These are phyloP conservation scores for Lophius americanus DNA, from an alignment of 2,797 vertebrate genomes.

Conservation along the genomic window DNA sequence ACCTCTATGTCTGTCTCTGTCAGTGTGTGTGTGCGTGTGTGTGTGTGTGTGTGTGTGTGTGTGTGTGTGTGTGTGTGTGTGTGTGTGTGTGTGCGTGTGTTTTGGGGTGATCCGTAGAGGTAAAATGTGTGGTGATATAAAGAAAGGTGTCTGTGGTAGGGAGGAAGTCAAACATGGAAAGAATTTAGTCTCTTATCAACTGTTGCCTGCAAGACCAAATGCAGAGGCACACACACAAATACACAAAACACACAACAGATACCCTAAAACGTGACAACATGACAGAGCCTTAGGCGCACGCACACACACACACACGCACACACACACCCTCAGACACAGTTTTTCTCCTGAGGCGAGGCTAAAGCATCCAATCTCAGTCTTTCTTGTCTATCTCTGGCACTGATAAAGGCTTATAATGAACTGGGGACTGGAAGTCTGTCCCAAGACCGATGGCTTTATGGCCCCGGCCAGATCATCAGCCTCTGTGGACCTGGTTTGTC, in stretches of 20 bases:
- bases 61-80: conserved; percentile 1
- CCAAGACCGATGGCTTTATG: conserved; percentile 76
- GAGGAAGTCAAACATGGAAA: conserved; percentile 68
- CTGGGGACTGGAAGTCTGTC: conserved; percentile 71
- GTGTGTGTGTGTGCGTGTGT: conserved; percentile 15
- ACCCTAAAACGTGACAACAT: conserved; percentile 62
- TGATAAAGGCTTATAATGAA: conserved; percentile 82
- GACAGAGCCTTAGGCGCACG: conserved; percentile 38
- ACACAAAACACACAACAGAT: conserved; percentile 32
- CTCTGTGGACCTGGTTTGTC: conserved; percentile 78
- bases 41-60: conserved; percentile 13
- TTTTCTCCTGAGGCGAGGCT: conserved; percentile 70
- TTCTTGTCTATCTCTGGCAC: conserved; percentile 78
- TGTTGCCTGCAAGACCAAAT: conserved; percentile 58
- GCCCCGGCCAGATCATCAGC: conserved; percentile 70
- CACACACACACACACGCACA: conserved; percentile 6
- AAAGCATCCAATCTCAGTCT: conserved; percentile 76
- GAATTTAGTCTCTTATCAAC: conserved; percentile 75
- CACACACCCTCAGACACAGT: conserved; percentile 49
- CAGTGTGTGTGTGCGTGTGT: conserved; percentile 25
- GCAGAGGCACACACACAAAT: conserved; percentile 8
- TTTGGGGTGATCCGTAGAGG: conserved; percentile 50
- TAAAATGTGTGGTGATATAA: conserved; percentile 62
- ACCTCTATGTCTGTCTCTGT: not conserved
- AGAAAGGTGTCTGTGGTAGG: conserved; percentile 43